phyloP scores from a whole-genome alignment of 2,113 vertebrate species.

The Sylvietta virens region DNA sequence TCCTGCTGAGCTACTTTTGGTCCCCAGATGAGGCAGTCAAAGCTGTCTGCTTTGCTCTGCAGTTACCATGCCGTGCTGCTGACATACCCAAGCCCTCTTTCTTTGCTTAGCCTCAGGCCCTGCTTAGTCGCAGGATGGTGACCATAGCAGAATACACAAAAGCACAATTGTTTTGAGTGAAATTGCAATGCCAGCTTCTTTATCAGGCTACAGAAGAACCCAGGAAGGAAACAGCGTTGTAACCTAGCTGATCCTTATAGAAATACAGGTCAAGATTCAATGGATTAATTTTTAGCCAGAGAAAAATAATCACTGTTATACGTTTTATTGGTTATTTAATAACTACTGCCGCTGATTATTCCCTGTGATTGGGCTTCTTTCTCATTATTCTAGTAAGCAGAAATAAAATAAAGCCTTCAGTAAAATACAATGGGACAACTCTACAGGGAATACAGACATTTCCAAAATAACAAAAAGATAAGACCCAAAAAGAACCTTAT shows the following conservation, averaged over 20 bases:
- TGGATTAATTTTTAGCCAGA: neutral
- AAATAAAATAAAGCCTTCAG: neutral
- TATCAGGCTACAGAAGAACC: neutral
- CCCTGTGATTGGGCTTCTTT: neutral
- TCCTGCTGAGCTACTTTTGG: neutral
- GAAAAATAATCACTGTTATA: neutral
- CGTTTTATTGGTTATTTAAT: neutral
- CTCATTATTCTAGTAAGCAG: neutral
- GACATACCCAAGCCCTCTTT: neutral
- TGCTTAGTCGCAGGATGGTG: neutral
- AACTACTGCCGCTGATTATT: neutral
- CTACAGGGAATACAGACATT: neutral
- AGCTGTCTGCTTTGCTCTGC: neutral
- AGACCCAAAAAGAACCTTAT: neutral
- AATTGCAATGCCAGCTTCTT: neutral
- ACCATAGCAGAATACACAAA: neutral
- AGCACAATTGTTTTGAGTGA: neutral
- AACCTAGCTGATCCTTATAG: neutral
- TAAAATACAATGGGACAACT: neutral
- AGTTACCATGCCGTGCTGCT: neutral
- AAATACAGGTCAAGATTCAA: neutral
- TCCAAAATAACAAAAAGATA: neutral
- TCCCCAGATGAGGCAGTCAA: neutral
- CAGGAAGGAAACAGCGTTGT: neutral
- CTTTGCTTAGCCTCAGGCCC: neutral